Evolutionary conservation across 1,140 invertebrate genomes (phyloP).

Genomic region (Rhynchophorus ferrugineus): DNA sequence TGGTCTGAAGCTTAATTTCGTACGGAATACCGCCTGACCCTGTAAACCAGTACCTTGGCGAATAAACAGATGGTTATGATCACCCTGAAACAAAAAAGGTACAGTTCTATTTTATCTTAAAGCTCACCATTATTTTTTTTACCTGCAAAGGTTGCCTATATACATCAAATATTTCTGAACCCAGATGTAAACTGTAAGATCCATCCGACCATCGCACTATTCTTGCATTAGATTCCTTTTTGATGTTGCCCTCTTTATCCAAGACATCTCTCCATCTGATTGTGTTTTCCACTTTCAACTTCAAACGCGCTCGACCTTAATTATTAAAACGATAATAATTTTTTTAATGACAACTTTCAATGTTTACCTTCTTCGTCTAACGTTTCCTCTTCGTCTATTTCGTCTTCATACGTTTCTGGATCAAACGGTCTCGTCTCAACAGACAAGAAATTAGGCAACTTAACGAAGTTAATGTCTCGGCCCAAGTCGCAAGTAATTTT

Average conservation of each 20-base stretch:
- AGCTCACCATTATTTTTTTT: slow-evolving; percentile 1
- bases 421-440: slow-evolving; percentile 93
- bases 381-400: slow-evolving; percentile 98
- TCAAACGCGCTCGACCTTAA: slow-evolving; percentile 49
- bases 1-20: slow-evolving; percentile 93
- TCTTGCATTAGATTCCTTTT: slow-evolving; percentile 91
- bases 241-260: slow-evolving; percentile 73
- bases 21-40: slow-evolving; percentile 93
- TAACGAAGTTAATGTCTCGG: slow-evolving; percentile 89
- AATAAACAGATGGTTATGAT: slow-evolving; percentile 90
- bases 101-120: not conserved
- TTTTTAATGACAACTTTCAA: too few species aligned
- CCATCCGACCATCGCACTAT: slow-evolving; percentile 97
- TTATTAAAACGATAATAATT: too few species aligned
- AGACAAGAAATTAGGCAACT: slow-evolving; percentile 87
- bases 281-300: slow-evolving; percentile 95
- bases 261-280: slow-evolving; percentile 89
- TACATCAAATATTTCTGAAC: slow-evolving; percentile 96
- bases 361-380: slow-evolving; percentile 96
- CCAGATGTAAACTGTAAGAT: slow-evolving; percentile 93
- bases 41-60: slow-evolving; percentile 96
- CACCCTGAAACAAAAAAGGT: slow-evolving; percentile 54
- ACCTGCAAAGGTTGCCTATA: slow-evolving; percentile 85
- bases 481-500: slow-evolving; percentile 89
- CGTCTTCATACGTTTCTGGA: slow-evolving; percentile 92